These are phyloP conservation scores for Peribatodes rhomboidaria DNA, from an alignment of 2,888 invertebrate species.

Conservation along the genomic window DNA sequence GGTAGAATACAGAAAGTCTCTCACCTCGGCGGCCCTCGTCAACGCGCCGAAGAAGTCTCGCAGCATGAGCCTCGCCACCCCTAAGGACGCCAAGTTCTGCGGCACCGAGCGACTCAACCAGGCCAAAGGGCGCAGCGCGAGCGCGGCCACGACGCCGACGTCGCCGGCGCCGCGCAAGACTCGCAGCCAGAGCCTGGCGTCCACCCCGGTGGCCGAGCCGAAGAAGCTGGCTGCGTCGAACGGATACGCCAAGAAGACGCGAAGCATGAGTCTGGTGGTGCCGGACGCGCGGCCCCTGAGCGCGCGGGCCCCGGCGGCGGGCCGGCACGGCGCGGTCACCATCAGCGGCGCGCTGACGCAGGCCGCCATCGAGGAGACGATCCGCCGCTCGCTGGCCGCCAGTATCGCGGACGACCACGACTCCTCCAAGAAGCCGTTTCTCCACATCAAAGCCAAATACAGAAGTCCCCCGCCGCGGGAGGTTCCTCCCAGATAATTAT, in stretches of 20 bases:
- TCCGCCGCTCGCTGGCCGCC: constrained; percentile 76
- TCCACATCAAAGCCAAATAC: constrained; percentile 91
- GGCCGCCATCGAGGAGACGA: constrained; percentile 82
- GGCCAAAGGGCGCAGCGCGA: constrained; percentile 58
- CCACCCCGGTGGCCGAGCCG: constrained; percentile 70
- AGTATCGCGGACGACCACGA: constrained; percentile 70
- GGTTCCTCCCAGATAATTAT: constrained; percentile 85
- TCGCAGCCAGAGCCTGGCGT: constrained; percentile 78
- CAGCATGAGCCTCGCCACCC: constrained; percentile 75
- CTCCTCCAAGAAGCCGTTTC: constrained; percentile 84
- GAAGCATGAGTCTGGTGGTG: constrained; percentile 78
- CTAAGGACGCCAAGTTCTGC: constrained; percentile 67
- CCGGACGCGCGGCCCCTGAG: constrained; percentile 65
- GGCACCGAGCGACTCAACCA: constrained; percentile 71
- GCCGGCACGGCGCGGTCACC: constrained; percentile 62
- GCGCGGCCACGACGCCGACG: constrained; percentile 66
- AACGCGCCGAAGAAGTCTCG: constrained; percentile 76
- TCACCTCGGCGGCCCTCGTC: constrained; percentile 58
- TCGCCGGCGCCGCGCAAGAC: constrained; percentile 56
- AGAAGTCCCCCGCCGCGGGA: constrained; percentile 89
- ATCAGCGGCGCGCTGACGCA: constrained; percentile 72
- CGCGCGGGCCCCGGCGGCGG: background rate
- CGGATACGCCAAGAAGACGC: constrained; percentile 69
- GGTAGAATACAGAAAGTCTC: constrained; percentile 66
- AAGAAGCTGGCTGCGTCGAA: constrained; percentile 60